A percentile compares a stretch with the other conserved stretches of the same genome.
phyloP scores from a whole-genome alignment of 2,113 vertebrate species.

The human region DNA sequence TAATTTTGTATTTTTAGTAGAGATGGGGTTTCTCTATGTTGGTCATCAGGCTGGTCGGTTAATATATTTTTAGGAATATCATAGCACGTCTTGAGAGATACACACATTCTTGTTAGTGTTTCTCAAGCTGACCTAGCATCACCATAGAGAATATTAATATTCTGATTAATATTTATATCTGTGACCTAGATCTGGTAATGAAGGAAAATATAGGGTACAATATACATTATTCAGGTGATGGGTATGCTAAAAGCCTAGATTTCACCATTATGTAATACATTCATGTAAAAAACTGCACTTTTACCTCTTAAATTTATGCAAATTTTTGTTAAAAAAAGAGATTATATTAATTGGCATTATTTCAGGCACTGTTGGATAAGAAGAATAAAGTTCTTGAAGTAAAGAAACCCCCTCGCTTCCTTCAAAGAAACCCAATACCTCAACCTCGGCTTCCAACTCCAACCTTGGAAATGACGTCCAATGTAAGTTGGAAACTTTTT shows the following conservation, averaged over 20 bases:
- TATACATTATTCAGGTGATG: background rate
- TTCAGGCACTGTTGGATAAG: conserved; percentile 86
- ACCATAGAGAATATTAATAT: background rate
- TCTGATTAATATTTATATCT: background rate
- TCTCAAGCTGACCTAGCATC: background rate
- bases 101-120: background rate
- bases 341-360: conserved; percentile 1
- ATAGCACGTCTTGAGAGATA: background rate
- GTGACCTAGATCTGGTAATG: background rate
- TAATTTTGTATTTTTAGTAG: background rate
- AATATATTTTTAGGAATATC: background rate
- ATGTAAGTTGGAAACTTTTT: conserved; percentile 82
- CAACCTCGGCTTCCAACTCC: conserved; percentile 87
- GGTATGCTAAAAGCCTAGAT: background rate
- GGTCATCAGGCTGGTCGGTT: background rate
- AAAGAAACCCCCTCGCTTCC: conserved; percentile 82
- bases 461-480: conserved; percentile 83
- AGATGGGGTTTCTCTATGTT: background rate
- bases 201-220: background rate
- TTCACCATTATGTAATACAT: background rate
- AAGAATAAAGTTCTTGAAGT: conserved; percentile 74
- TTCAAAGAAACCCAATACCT: conserved; percentile 84
- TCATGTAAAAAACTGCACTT: background rate
- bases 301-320: background rate
- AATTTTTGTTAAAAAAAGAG: background rate